These are phyloP conservation scores for Colostygia pectinataria DNA, from an alignment of 2,888 invertebrate genomes.

Conservation along the genomic window DNA sequence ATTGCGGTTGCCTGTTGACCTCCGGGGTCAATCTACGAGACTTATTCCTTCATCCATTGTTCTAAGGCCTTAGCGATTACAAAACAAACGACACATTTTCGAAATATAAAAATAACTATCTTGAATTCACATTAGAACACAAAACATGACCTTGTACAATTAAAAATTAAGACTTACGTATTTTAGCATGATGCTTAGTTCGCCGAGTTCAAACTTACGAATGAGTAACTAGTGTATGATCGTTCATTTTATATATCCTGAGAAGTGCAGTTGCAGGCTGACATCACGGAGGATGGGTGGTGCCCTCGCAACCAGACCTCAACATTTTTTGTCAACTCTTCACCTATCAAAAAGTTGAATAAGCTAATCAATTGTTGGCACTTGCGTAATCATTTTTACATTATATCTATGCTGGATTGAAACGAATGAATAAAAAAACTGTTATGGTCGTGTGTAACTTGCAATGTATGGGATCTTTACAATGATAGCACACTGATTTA, in stretches of 20 bases:
- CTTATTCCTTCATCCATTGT: slow-evolving; percentile 43
- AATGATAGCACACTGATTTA: too few species aligned
- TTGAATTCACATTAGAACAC: slow-evolving; percentile 5
- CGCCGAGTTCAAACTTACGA: slow-evolving; percentile 79
- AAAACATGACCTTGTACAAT: slow-evolving; percentile 19
- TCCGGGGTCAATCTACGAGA: slow-evolving; percentile 37
- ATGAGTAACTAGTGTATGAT: slow-evolving; percentile 72
- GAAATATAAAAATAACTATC: slow-evolving; percentile 29
- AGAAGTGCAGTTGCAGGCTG: slow-evolving; percentile 70
- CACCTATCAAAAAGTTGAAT: slow-evolving; percentile 42
- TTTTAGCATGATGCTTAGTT: slow-evolving; percentile 77
- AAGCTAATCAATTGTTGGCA: slow-evolving; percentile 32
- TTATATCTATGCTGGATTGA: too few species aligned
- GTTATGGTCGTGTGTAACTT: too few species aligned
- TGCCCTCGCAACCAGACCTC: slow-evolving; percentile 44
- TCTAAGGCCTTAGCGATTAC: slow-evolving; percentile 36
- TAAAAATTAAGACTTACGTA: slow-evolving; percentile 65
- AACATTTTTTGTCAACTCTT: slow-evolving; percentile 58
- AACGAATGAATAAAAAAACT: too few species aligned
- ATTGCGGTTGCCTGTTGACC: slow-evolving; percentile 17
- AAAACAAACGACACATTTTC: slow-evolving; percentile 51
- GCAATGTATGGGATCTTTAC: too few species aligned
- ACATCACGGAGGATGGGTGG: slow-evolving; percentile 71
- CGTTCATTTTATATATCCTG: slow-evolving; percentile 75
- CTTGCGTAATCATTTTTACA: slow-evolving; percentile 13